Base-by-base conservation (phyloP, 37 sponge, comb jelly and placozoan genomes). In the Haliclona indistincta region DNA sequence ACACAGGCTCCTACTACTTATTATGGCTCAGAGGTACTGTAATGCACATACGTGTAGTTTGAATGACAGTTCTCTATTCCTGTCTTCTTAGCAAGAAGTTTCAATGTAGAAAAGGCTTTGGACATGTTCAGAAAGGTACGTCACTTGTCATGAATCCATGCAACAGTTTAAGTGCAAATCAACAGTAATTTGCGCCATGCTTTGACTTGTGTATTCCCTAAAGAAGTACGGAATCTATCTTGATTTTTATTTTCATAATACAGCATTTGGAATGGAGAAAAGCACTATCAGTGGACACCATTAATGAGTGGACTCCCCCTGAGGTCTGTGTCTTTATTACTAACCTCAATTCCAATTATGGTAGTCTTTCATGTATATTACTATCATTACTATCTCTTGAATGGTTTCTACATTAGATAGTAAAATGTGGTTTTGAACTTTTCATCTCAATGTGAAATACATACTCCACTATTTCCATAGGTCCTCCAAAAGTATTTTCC, bases 291-390 rank as follows among this genome's bases (percentile, higher is more conserved):
- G 72, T 61, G 1, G 83, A 82, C 68, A 78, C 77, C 15, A 88
- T 88, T 34, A 38, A 82, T n/a, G 88, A 88, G 38, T 88, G 63
- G 54, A 64, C 56, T 32, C 83, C 83, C 28, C 82, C 82, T 30
- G 88, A 88, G 78, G 88, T 88, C 13, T 22, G 70, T 1, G 8
- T 47, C 49, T n/a, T n/a, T n/a, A n/a, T n/a, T n/a, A n/a, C n/a
- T n/a, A n/a, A n/a, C n/a, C n/a, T n/a, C n/a, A n/a, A n/a, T n/a
- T n/a, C n/a, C n/a, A n/a, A n/a, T n/a, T n/a, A n/a, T n/a, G n/a
- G n/a, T n/a, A n/a, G n/a, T n/a, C n/a, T n/a, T n/a, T n/a, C n/a
- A n/a, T n/a, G n/a, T n/a, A n/a, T n/a, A n/a, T n/a, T n/a, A n/a
- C n/a, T n/a, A n/a, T n/a, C n/a, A n/a, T n/a, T n/a, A n/a, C n/a